Evolutionary conservation across 1,140 invertebrate genomes (phyloP).

Genomic region (Octopus sinensis): DNA sequence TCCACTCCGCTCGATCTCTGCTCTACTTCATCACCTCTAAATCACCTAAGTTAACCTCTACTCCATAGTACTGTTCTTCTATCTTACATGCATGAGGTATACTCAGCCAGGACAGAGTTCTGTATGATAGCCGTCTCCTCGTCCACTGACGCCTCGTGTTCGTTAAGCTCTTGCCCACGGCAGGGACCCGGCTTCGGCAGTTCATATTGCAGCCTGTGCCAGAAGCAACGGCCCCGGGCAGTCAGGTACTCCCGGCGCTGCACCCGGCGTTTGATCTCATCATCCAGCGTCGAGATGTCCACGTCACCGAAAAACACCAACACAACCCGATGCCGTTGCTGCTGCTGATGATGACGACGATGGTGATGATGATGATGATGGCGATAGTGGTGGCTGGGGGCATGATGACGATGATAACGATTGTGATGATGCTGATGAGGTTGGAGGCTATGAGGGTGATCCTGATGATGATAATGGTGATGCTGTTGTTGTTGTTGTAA

Average conservation of each 20-base stretch:
- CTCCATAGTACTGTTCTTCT: too few species aligned
- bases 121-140: not conserved
- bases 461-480: too few species aligned
- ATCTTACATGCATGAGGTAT: not conserved
- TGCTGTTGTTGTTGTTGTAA: too few species aligned
- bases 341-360: not conserved
- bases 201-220: conserved; percentile 6
- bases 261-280: not conserved
- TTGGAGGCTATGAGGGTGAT: too few species aligned
- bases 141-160: not conserved
- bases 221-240: conserved; percentile 3
- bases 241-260: conserved; percentile 1
- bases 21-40: too few species aligned
- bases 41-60: too few species aligned
- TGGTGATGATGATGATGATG: too few species aligned
- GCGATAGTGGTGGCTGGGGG: too few species aligned
- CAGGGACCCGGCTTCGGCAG: not conserved
- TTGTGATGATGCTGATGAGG: too few species aligned
- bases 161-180: not conserved
- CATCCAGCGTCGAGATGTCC: not conserved
- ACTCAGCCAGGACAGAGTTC: not conserved
- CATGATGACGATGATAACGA: too few species aligned
- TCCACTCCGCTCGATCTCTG: too few species aligned
- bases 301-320: not conserved
- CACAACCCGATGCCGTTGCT: not conserved